A percentile compares a stretch with the other conserved stretches of the same genome.
phyloP scores from a whole-genome alignment of 2,113 vertebrate genomes.

The Suricata suricatta region DNA sequence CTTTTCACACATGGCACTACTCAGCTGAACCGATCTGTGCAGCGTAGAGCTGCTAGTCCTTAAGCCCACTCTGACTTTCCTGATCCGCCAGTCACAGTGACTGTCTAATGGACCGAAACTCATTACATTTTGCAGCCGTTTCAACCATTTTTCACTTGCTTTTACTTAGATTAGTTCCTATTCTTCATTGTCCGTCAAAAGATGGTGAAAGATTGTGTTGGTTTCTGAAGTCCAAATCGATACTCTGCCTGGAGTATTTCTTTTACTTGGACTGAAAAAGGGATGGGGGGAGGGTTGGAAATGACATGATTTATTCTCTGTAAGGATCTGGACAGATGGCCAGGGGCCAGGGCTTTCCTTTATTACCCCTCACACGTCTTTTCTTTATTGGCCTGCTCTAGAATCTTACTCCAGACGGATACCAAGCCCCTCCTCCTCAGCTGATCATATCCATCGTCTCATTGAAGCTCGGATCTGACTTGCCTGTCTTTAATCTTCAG shows the following conservation, averaged over 20 bases:
- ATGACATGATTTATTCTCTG: too few species aligned
- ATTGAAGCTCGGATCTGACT: neutral
- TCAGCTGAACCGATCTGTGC: rapidly evolving
- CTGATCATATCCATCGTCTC: neutral
- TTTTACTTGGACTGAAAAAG: neutral
- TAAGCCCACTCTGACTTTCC: neutral
- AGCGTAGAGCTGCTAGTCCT: neutral
- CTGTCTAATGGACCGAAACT: neutral
- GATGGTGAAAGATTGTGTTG: neutral
- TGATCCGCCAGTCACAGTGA: rapidly evolving
- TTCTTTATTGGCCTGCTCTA: neutral
- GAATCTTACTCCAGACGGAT: neutral
- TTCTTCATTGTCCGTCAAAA: neutral
- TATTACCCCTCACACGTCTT: neutral
- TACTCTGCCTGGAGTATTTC: neutral
- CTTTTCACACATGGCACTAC: neutral
- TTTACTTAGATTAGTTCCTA: neutral
- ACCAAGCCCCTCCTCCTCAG: neutral
- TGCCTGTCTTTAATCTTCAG: neutral
- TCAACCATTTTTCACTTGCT: neutral
- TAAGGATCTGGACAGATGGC: neutral
- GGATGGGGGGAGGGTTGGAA: too few species aligned
- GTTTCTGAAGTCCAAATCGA: neutral
- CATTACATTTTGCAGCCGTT: neutral
- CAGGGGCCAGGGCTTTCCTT: neutral